Conservation (phyloP, 1,140 invertebrate species). For the Drosophila arizonae region DNA sequence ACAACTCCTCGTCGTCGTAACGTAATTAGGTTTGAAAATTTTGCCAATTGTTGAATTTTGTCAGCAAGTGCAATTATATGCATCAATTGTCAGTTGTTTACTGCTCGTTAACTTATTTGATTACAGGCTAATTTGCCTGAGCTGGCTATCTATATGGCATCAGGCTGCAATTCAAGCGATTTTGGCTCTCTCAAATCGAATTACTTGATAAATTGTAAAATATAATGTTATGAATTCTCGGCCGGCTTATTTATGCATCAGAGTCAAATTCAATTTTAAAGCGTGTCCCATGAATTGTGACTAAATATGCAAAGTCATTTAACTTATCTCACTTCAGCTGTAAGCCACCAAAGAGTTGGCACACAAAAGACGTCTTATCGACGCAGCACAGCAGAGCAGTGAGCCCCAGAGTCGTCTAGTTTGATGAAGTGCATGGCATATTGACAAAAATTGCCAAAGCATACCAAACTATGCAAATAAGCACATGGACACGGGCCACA, state of each 20-base stretch:
- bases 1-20: slow-evolving; percentile 33
- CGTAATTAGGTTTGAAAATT: slow-evolving; percentile 74
- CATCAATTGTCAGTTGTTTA: slow-evolving; percentile 74
- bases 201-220: slow-evolving; percentile 2
- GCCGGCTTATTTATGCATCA: slow-evolving; percentile 23
- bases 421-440: slow-evolving; percentile 75
- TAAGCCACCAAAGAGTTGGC: slow-evolving; percentile 42
- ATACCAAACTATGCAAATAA: slow-evolving; percentile 74
- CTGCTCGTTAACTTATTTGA: slow-evolving; percentile 77
- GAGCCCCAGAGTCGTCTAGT: slow-evolving; percentile 39
- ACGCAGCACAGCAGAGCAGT: slow-evolving; percentile 28
- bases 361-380: slow-evolving; percentile 61
- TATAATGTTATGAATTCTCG: slow-evolving; percentile 1
- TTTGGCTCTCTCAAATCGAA: neutral
- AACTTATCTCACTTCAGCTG: slow-evolving; percentile 68
- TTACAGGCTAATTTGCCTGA: slow-evolving; percentile 65
- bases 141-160: neutral
- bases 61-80: slow-evolving; percentile 65
- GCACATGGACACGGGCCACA: slow-evolving; percentile 51
- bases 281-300: slow-evolving; percentile 30
- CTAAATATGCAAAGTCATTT: slow-evolving; percentile 73
- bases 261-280: slow-evolving; percentile 46
- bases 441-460: slow-evolving; percentile 64
- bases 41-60: slow-evolving; percentile 64
- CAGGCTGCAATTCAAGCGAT: slow-evolving; percentile 5